A percentile compares a stretch with the other conserved stretches of the same genome.
These are phyloP conservation scores for Sciurus niger DNA, from an alignment of 2,113 vertebrate species.

Conservation along the genomic window DNA sequence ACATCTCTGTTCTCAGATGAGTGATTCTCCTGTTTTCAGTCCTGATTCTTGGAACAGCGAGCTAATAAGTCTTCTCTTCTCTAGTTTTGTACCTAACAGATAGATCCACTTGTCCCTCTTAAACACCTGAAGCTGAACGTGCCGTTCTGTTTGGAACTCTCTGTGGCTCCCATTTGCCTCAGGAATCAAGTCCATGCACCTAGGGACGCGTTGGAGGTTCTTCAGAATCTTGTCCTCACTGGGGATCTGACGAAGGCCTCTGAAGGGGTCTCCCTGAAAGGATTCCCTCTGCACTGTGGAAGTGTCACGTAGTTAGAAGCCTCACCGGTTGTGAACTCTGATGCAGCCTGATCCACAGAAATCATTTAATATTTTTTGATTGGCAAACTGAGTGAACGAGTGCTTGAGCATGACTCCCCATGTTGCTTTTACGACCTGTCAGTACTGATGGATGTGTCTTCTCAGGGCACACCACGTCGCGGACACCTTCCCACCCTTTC, in stretches of 20 bases:
- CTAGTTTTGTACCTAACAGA: background rate
- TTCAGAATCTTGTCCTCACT: background rate
- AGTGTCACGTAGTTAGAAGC: background rate
- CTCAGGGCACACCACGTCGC: background rate
- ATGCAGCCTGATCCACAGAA: background rate
- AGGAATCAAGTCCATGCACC: background rate
- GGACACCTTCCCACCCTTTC: background rate
- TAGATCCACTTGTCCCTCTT: background rate
- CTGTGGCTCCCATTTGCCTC: background rate
- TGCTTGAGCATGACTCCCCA: background rate
- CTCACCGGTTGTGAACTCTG: background rate
- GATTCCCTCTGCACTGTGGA: background rate
- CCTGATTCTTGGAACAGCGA: background rate
- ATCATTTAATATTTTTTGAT: background rate
- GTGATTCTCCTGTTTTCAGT: background rate
- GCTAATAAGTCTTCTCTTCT: background rate
- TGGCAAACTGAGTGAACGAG: background rate
- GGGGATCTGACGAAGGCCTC: background rate
- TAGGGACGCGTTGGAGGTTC: background rate
- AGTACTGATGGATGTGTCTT: background rate
- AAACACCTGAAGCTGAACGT: background rate
- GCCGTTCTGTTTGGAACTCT: background rate
- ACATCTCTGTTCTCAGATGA: background rate
- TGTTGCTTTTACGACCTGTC: background rate
- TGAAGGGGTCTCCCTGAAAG: background rate